Evolutionary conservation across 2,888 invertebrate genomes (phyloP), one percentile per base, ranked within the genome.

Genomic region (Ephialtes manifestator): DNA sequence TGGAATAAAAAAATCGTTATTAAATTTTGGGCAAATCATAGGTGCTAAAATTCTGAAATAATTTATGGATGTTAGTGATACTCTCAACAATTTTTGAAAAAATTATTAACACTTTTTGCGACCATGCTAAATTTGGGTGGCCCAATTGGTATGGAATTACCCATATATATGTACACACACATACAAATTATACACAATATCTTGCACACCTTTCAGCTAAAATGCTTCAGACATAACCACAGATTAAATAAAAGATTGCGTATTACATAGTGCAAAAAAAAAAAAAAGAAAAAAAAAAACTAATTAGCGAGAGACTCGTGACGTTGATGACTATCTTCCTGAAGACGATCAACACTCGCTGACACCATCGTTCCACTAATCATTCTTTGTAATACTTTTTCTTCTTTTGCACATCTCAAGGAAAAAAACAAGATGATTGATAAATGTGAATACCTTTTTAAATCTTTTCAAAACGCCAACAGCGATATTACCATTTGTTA

Each of bases 301-400:
- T 78, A 80, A 84, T 84, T 80, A 71, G 65, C 71, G 48, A 48
- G 55, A 39, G 71, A 63, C 48, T 84, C 65, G 83, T 79, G 70
- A 80, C 76, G 65, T 10, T 43, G 71, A 58, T 71, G 20, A 75
- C 74, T 65, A 76, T 80, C 80, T 68, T 60, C 58, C 28, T 70
- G 67, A 48, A 65, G 65, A 76, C 77, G 71, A 81, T 58, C 8
- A 77, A 77, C 67, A 77, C 77, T 67, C 78, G 83, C 78, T 55
- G 82, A 82, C 77, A 78, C 31, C 83, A 68, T 74, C 67, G 58
- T 67, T 51, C 58, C n/a, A 55, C 71, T 39, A 39, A 83, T 58
- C 48, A 78, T 68, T 60, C 10, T 58, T 63, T 35, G 18, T 68
- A 46, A 10, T 13, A n/a, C 13, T 63, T 18, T 48, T 51, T 43